Percentiles rank a stretch among this genome's conserved stretches.
Conservation (phyloP, 2,113 vertebrate genomes). For the Jaculus jaculus region DNA sequence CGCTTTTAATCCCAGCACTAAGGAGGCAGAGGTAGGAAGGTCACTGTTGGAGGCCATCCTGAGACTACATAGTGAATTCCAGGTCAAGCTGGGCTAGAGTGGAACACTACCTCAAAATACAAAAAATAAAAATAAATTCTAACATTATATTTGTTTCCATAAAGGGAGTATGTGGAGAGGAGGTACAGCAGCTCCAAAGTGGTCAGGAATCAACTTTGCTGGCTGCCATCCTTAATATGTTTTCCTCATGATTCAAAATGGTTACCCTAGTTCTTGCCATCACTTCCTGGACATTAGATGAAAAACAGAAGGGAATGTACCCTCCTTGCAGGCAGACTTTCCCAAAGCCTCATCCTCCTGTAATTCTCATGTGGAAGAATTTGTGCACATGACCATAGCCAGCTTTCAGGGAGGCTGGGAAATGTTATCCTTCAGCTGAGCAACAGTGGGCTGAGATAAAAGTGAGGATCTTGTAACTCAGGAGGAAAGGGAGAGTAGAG, state of each 20-base stretch:
- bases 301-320: background rate
- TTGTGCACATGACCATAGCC: background rate
- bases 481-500: background rate
- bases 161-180: background rate
- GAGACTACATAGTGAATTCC: no score
- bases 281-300: background rate
- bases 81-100: no score
- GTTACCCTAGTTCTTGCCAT: constrained; percentile 4
- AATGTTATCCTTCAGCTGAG: background rate
- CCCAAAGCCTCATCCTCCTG: background rate
- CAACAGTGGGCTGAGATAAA: background rate
- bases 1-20: no score
- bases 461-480: background rate
- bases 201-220: background rate
- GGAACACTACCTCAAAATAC: no score
- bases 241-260: background rate
- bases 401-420: background rate
- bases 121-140: background rate
- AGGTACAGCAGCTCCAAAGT: background rate
- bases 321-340: background rate
- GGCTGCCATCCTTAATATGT: background rate
- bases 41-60: no score
- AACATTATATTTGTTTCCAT: background rate
- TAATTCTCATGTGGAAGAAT: background rate
- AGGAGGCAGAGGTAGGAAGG: no score